A percentile compares a stretch with the other conserved stretches of the same genome.
Evolutionary conservation across 2,888 invertebrate genomes (phyloP).

Genomic region (Flabesymbios commensalis): DNA sequence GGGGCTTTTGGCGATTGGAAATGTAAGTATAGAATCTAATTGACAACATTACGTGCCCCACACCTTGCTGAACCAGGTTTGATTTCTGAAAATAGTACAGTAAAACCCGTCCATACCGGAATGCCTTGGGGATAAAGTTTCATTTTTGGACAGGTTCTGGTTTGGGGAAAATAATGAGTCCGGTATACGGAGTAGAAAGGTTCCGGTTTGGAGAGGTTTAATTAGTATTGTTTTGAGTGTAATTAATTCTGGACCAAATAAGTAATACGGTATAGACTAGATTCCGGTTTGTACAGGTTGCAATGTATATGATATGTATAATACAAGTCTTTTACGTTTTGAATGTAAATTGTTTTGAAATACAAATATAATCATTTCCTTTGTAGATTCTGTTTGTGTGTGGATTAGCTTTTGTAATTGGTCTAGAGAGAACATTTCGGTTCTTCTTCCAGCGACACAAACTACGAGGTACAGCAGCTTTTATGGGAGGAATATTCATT

Average conservation of each 20-base stretch:
- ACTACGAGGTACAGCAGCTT: constrained; percentile 83
- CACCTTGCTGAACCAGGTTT: background rate
- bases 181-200: too few species aligned
- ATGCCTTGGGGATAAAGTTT: too few species aligned
- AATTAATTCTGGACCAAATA: background rate
- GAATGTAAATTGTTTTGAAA: too few species aligned
- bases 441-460: constrained; percentile 99
- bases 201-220: too few species aligned
- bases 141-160: too few species aligned
- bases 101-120: background rate
- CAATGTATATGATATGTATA: too few species aligned
- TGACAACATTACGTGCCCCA: background rate
- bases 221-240: too few species aligned
- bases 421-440: constrained; percentile 88
- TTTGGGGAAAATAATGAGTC: background rate
- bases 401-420: constrained; percentile 94
- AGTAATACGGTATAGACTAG: background rate
- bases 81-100: background rate
- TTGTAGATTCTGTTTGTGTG: constrained; percentile 92
- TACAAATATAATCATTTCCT: too few species aligned
- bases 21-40: constrained; percentile 73
- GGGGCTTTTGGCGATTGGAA: constrained; percentile 97
- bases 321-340: too few species aligned
- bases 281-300: too few species aligned
- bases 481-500: constrained; percentile 85